Evolutionary conservation across 2,797 vertebrate genomes (phyloP).

Genomic region (Oryzias dopingdopingensis): DNA sequence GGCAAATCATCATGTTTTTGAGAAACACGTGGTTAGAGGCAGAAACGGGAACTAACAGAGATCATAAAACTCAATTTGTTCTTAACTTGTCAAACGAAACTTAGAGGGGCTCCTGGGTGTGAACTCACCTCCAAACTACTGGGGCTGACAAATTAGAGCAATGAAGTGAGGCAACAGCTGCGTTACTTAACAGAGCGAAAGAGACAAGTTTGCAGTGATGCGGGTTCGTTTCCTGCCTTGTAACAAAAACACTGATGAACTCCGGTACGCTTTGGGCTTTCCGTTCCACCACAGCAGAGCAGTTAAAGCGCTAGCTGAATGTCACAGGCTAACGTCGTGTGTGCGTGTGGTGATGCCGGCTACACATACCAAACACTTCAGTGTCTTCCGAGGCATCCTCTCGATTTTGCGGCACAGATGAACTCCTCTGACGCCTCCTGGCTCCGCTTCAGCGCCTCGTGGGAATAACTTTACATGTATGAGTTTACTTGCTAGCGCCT

Average conservation of each 20-base stretch:
- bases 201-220: conserved; percentile 27
- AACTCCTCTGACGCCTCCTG: conserved; percentile 55
- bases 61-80: too few species aligned
- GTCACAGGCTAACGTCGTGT: conserved; percentile 44
- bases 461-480: conserved; percentile 77
- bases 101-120: too few species aligned
- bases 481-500: conserved; percentile 63
- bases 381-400: conserved; percentile 78
- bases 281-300: conserved; percentile 12
- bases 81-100: too few species aligned
- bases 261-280: background rate
- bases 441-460: conserved; percentile 58
- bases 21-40: too few species aligned
- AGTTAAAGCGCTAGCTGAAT: conserved; percentile 32
- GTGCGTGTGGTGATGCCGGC: conserved; percentile 17
- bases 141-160: background rate
- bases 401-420: conserved; percentile 35
- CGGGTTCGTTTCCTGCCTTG: background rate
- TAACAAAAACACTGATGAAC: background rate
- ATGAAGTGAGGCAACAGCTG: conserved; percentile 28
- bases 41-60: too few species aligned
- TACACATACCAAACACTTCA: conserved; percentile 77
- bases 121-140: conserved; percentile 38
- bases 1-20: too few species aligned
- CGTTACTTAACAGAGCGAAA: background rate